Base-by-base conservation (phyloP, 1,140 invertebrate species). In the Neodiprion pinetum region DNA sequence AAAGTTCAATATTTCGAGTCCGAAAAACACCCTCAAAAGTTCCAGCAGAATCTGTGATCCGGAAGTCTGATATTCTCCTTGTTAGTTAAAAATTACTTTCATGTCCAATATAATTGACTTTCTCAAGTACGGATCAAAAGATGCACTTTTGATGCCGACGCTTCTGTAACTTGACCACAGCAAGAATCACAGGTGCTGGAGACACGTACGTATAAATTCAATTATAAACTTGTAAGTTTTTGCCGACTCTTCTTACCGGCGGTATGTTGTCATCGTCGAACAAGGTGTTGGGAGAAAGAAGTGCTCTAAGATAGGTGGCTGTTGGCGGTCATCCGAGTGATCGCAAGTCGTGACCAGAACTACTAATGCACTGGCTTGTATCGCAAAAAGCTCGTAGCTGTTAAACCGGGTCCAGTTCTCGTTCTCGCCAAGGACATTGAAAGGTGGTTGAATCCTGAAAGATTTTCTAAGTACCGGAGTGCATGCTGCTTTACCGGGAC, bases 251-350 rank as follows among this genome's bases (percentile, higher is more conserved):
- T 40, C 28, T 17, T 61, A 9, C 11, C 8, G 53, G 4, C 53
- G 53, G 53, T 9, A 61, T 61, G 53, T 61, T 61, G 53, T 61
- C 53, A 61, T 17, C 53, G n/a, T 12, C 53, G 53, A 61, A 61
- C 53, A 61, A 61, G 53, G 53, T 61, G 53, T 61, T 61, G 53
- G 53, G 53, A 14, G 53, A 61, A 61, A 61, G n/a, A 61, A 61
- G 28, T 40, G 28, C 28, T 40, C 28, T 40, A 1, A 40, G 53
- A 61, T 61, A 61, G 4, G 53, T 61, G 9, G 11, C 53, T 12
- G 11, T 40, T 40, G 5, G 53, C 53, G 53, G n/a, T 61, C 53
- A 61, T 61, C 53, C 53, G 53, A 61, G 53, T 61, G 53, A 61
- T 61, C 53, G 53, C 53, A 4, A 61, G 53, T 61, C 53, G 53